Evolutionary conservation across 2,888 invertebrate species (phyloP).

Genomic region (Camptogramma bilineatum): DNA sequence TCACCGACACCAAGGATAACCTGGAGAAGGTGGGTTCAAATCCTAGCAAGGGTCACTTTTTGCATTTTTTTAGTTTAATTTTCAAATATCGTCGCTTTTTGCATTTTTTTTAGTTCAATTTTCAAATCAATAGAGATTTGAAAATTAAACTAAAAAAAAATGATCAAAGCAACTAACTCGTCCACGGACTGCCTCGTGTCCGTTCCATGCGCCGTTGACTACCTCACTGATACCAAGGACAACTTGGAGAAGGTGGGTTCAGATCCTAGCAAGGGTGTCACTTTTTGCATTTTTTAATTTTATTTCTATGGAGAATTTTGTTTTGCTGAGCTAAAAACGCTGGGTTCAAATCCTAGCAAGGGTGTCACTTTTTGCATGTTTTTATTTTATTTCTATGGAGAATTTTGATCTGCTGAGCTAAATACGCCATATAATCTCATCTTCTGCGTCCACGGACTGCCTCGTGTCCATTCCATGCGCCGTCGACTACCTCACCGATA

Average conservation of each 20-base stretch:
- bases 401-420: no score
- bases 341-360: neutral
- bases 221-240: slow-evolving; percentile 65
- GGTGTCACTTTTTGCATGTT: slow-evolving; percentile 9
- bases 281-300: slow-evolving; percentile 6
- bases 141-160: no score
- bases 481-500: slow-evolving; percentile 65
- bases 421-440: no score
- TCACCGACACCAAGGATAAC: slow-evolving; percentile 64
- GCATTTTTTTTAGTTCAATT: neutral
- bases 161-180: no score
- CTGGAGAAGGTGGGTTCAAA: slow-evolving; percentile 63
- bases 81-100: no score
- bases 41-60: slow-evolving; percentile 4
- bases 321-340: no score
- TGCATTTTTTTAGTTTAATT: neutral
- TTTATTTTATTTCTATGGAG: neutral
- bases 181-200: slow-evolving; percentile 38
- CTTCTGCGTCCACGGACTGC: slow-evolving; percentile 52
- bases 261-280: neutral
- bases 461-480: slow-evolving; percentile 60
- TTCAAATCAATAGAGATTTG: no score
- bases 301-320: neutral
- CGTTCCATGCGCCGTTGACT: slow-evolving; percentile 53
- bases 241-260: slow-evolving; percentile 66